Evolutionary conservation across 1,140 invertebrate species (phyloP).

Genomic region (Formica selysi): DNA sequence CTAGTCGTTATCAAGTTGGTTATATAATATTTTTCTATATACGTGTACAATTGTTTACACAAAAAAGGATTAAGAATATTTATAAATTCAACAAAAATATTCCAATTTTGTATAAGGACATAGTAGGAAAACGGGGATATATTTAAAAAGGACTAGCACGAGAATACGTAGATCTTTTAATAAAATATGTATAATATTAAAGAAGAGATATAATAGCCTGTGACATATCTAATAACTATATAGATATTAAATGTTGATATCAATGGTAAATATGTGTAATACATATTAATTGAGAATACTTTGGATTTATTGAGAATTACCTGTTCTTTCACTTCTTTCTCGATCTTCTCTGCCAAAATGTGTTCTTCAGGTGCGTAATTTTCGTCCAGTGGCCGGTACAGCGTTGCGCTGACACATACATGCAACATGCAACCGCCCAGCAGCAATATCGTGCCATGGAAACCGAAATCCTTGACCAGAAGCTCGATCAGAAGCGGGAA

Average conservation of each 20-base stretch:
- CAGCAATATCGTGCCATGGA: conserved; percentile 91
- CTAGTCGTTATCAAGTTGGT: neutral
- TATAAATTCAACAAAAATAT: too few relatives aligned
- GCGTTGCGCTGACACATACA: conserved; percentile 90
- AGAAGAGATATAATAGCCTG: too few relatives aligned
- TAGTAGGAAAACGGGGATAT: too few relatives aligned
- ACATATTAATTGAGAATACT: neutral
- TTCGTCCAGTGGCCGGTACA: conserved; percentile 89
- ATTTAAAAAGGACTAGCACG: too few relatives aligned
- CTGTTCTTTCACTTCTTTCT: conserved; percentile 60
- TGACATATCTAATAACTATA: neutral
- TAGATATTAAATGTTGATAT: conserved; percentile 10
- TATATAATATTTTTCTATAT: neutral
- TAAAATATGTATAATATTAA: too few relatives aligned
- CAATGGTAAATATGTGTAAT: neutral
- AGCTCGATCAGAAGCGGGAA: conserved; percentile 92
- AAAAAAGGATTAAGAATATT: too few relatives aligned
- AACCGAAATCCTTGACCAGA: conserved; percentile 89
- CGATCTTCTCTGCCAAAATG: conserved; percentile 70
- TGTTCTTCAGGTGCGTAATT: conserved; percentile 84
- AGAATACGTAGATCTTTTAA: too few relatives aligned
- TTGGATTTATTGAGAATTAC: neutral
- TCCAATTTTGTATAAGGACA: too few relatives aligned
- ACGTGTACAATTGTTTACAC: too few relatives aligned
- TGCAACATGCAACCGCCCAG: conserved; percentile 93